Base-by-base conservation (phyloP, 2,113 vertebrate species). In the Trachemys scripta region DNA sequence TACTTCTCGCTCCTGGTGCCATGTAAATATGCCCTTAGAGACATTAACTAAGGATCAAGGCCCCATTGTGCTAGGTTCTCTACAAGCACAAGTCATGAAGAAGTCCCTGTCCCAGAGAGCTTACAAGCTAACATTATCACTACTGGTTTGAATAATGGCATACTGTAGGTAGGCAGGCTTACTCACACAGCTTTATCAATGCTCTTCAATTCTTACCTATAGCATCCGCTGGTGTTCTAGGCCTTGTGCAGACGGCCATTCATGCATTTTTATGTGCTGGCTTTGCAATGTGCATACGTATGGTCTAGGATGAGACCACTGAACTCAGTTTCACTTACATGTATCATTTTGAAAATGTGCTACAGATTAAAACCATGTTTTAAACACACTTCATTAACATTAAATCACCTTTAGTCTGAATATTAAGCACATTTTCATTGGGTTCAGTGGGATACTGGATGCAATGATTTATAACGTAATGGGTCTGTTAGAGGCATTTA, bases 101-200 rank as follows among this genome's bases (percentile, higher is more conserved):
- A 6, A 65, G 1, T 38, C 0, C 85, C 3, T 6, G 69, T 4
- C 31, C 5, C 2, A 50, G 85, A 79, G 59, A 83, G 2, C 1
- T 38, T 50, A 50, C 12, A 87, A 17, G 0, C 27, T 31, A 84
- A 87, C 2, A 3, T 79, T 59, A 79, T 50, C 0, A 87, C 78
- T 79, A 54, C 50, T 5, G 80, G 2, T 17, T 90, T 13, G n/a
- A 20, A 38, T 38, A 42, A 9, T n/a, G 8, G 25, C 69, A 94
- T 6, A 3, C 1, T 88, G 20, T 22, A 72, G n/a, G 49, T 45
- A 38, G 4, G 59, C 51, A 56, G 6, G 82, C 87, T 5, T 2
- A 56, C 80, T 42, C 31, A 24, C 19, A 75, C 2, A 76, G 4
- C 5, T 76, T 88, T 6, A 29, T 9, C 51, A 16, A 5, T 10